Evolutionary conservation across 2,113 vertebrate species (phyloP).

Genomic region (Otocyon megalotis): DNA sequence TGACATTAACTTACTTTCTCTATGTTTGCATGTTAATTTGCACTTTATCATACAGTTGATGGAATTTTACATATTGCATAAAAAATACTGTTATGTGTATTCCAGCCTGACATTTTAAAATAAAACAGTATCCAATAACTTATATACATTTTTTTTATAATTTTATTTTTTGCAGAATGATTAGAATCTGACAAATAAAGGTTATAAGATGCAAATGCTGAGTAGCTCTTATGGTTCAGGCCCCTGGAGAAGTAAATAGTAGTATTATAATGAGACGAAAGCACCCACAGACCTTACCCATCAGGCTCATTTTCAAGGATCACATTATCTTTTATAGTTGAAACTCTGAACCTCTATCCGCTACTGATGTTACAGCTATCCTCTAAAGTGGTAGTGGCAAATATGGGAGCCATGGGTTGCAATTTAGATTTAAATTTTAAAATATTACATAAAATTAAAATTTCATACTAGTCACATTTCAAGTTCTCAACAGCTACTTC

Average conservation of each 20-base stretch:
- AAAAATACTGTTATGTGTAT: not conserved
- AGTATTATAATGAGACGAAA: not conserved
- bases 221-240: not conserved
- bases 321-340: not conserved
- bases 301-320: not conserved
- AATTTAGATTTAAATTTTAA: not conserved
- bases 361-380: not conserved
- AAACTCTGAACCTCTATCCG: not conserved
- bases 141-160: not conserved
- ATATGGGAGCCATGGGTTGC: not conserved
- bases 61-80: not conserved
- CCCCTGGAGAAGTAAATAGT: not conserved
- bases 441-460: not conserved
- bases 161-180: not conserved
- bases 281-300: not conserved
- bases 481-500: not conserved
- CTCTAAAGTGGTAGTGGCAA: not conserved
- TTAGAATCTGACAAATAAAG: not conserved
- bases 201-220: not conserved
- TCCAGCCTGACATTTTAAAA: conserved; percentile 26
- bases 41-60: not conserved
- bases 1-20: not conserved
- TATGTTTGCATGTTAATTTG: not conserved
- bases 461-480: not conserved
- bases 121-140: not conserved